Base-by-base conservation (phyloP, 2,888 invertebrate species). In the Rhopalosiphum nymphaeae region DNA sequence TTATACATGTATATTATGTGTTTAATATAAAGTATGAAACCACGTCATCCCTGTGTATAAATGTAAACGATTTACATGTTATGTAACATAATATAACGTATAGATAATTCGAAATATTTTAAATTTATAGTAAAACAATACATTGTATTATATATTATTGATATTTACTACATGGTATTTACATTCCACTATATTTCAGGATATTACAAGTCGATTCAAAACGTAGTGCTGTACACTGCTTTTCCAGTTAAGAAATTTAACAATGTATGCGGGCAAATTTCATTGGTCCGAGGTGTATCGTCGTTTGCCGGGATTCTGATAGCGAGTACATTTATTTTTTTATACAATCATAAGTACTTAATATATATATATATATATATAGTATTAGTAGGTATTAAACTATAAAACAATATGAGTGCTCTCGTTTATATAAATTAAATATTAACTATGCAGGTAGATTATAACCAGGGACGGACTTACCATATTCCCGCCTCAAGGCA, bases 201-300 rank as follows among this genome's bases (percentile, higher is more conserved):
- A 29, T 86, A 86, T 29, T 86, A 86, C 46, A 86, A 86, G 16
- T 86, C 86, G 46, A 49, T 86, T 16, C 86, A 46, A 29, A 86
- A 86, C 13, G 46, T 49, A 16, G 46, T 49, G 46, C 46, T 86
- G 21, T 86, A 49, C 29, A 86, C 86, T 46, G 46, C 46, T 44
- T 86, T 46, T 88, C 88, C 88, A 3, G 1, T 56, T 7, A 56
- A 53, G 36, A 56, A 13, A 42, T 56, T 88, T 25, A 53, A 53
- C 42, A 88, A 88, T 36, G 36, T 88, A 88, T 56, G 36, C 29
- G 56, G 88, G 3, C 88, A 88, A 11, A 88, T 88, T 56, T 53
- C 88, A 53, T 46, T 88, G 88, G 26, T 88, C 26, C 88, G 88
- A 42, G 88, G 53, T 7, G 13, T 88, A 88, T 88, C 88, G 25